Base-by-base conservation (phyloP, 1,140 invertebrate genomes). In the Spodoptera litura region DNA sequence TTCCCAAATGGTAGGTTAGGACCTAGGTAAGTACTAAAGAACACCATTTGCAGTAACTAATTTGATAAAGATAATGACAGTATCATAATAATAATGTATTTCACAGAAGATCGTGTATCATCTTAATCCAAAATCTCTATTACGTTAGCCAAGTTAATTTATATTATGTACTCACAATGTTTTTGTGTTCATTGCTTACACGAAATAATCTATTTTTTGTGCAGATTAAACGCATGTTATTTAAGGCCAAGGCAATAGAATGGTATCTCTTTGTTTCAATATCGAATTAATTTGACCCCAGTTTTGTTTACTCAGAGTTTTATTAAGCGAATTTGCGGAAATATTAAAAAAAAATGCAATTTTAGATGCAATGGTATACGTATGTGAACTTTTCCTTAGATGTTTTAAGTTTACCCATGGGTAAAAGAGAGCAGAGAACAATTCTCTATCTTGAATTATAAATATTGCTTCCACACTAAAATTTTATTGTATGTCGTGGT, bases 151-250 rank as follows among this genome's bases (percentile, higher is more conserved):
- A 51, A 68, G 20, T 68, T 68, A 68, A 66, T 66, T 66, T 62
- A 44, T 62, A 62, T 61, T 35, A 44, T 38, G 61, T 44, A 44
- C 61, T 62, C 8, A 49, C 8, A 11, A 20, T 20, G 49, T 68
- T 68, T 52, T 68, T 68, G 20, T 53, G 64, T 27, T 8, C 49
- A 27, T 49, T 20, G 38, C 38, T 52, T 68, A 15, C n/a, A 52
- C 27, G 53, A 74, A 79, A 66, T 66, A 66, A 74, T 68, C 20
- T 64, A 68, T 52, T 68, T 68, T 68, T 68, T 68, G 64, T 53
- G 49, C 35, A 79, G 15, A 62, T 79, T 51, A 66, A 68, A 66
- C 49, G 31, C 59, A 62, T 62, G 59, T 64, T 64, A 49, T 64
- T 59, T 59, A 59, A 64, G 38, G 61, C 38, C 61, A 64, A 64